Conservation (phyloP, 92 coral and sea anemone genomes). For the Phenganax stokvisi region DNA sequence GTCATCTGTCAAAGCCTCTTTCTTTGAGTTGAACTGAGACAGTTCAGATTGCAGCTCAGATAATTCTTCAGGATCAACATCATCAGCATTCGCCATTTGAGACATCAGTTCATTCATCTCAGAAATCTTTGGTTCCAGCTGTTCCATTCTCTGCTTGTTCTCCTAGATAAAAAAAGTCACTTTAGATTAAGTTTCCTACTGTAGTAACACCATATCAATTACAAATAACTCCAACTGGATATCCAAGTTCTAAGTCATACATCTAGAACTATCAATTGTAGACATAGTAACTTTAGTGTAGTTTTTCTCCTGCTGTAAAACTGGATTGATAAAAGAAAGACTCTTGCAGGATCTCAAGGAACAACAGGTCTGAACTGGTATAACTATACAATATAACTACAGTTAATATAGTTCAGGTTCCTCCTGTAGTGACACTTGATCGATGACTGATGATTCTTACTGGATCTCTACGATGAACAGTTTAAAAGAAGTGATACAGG, state of each 20-base stretch:
- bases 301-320: conserved; percentile 13
- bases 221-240: too few relatives aligned
- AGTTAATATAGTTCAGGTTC: conserved; percentile 2
- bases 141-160: conserved; percentile 34
- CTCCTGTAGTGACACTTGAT: conserved; percentile 14
- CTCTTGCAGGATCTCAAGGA: neutral
- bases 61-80: conserved; percentile 18
- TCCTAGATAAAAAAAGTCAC: conserved; percentile 13
- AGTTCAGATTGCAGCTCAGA: conserved; percentile 17
- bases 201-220: too few relatives aligned
- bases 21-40: conserved; percentile 7
- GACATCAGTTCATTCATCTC: conserved; percentile 5
- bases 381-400: conserved; percentile 5
- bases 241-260: neutral
- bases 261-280: neutral
- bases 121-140: conserved; percentile 27
- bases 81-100: conserved; percentile 32
- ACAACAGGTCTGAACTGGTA: conserved; percentile 2
- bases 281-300: neutral
- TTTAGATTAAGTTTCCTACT: neutral
- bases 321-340: neutral
- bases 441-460: too few relatives aligned
- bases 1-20: conserved; percentile 15
- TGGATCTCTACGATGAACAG: neutral
- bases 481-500: conserved; percentile 8